Percentiles rank a stretch among this genome's conserved stretches.
Conservation (phyloP, 2,113 vertebrate genomes). For the Phyllostomus discolor region DNA sequence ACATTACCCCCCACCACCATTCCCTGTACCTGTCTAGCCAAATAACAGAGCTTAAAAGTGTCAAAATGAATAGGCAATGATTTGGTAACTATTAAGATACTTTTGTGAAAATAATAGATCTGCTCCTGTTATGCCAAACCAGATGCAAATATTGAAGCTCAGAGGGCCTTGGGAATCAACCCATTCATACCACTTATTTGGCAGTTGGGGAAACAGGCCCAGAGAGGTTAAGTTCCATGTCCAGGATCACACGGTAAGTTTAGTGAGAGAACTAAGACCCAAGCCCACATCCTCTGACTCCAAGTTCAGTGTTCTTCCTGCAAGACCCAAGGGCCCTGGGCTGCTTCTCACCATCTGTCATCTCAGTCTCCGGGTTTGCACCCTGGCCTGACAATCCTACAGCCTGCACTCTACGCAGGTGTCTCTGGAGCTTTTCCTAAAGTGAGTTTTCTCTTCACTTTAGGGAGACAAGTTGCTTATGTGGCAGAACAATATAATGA, state of each 20-base stretch:
- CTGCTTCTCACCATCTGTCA: not conserved
- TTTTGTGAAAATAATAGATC: not conserved
- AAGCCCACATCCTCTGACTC: not conserved
- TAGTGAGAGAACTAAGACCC: not conserved
- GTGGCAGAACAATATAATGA: not conserved
- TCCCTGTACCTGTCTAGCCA: not conserved
- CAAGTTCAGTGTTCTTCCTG: not conserved
- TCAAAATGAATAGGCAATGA: not conserved
- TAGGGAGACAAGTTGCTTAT: not conserved
- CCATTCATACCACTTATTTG: not conserved
- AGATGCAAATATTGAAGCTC: not conserved
- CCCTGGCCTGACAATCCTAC: not conserved
- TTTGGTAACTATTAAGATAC: not conserved
- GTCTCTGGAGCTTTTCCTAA: not conserved
- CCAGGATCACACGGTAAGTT: not conserved
- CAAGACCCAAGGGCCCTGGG: not conserved
- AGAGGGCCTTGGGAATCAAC: not conserved
- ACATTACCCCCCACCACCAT: too few species aligned
- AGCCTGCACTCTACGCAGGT: not conserved
- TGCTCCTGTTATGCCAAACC: not conserved
- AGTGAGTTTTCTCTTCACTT: not conserved
- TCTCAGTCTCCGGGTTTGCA: not conserved
- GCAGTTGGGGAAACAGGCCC: not conserved
- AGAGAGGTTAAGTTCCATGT: not conserved
- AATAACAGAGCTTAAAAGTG: not conserved